Percentiles rank a stretch among this genome's conserved stretches.
Conservation (phyloP, 2,113 vertebrate genomes). For the Columba janthina region DNA sequence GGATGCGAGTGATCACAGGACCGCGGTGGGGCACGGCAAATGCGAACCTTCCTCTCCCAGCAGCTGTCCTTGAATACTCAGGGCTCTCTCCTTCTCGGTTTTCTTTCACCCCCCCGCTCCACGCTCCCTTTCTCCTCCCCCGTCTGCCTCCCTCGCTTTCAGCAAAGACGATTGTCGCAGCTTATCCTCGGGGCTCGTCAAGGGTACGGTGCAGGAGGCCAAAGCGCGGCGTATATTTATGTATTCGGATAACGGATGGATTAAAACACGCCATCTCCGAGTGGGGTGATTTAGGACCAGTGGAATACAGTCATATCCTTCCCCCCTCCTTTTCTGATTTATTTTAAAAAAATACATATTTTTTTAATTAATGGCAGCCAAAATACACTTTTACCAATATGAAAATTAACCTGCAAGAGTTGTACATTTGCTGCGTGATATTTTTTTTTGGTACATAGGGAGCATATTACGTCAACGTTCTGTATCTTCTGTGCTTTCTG, state of each 20-base stretch:
- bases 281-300: neutral
- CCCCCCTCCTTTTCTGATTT: neutral
- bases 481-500: neutral
- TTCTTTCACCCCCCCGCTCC: neutral
- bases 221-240: neutral
- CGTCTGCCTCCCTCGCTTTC: neutral
- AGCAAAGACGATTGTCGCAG: constrained; percentile 27
- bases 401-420: neutral
- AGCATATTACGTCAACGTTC: neutral
- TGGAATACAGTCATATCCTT: neutral
- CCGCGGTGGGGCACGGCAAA: neutral
- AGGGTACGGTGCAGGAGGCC: neutral
- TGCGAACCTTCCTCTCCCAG: neutral
- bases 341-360: neutral
- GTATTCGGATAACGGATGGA: neutral
- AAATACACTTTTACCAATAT: neutral
- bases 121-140: constrained; percentile 5
- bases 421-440: neutral
- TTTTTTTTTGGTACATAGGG: neutral
- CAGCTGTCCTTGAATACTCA: neutral
- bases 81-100: neutral
- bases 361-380: neutral
- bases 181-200: neutral
- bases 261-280: neutral
- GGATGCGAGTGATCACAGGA: neutral